Percentiles rank a stretch among this genome's conserved stretches.
Conservation (phyloP, 2,888 invertebrate genomes). For the Bimastos eiseni region DNA sequence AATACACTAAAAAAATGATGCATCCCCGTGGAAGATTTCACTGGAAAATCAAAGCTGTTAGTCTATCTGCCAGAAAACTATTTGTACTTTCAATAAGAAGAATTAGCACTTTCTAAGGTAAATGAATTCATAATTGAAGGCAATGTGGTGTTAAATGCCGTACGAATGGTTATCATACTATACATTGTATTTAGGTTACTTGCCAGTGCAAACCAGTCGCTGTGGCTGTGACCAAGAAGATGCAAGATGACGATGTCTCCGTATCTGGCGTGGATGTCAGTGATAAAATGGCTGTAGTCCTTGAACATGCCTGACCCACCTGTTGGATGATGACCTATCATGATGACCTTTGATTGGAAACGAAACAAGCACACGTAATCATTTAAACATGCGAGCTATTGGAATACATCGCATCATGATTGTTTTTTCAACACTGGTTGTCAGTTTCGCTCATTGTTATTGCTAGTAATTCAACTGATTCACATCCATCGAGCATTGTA, state of each 20-base stretch:
- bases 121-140: no score
- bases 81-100: no score
- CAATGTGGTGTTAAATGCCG: no score
- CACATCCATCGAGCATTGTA: no score
- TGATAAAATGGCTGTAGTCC: constrained; percentile 28
- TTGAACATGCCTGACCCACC: neutral
- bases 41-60: no score
- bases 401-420: no score
- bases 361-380: neutral
- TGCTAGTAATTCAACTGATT: no score
- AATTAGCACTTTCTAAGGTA: no score
- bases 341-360: constrained; percentile 27
- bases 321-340: constrained; percentile 31
- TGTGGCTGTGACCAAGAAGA: constrained; percentile 34
- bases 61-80: no score
- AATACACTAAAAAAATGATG: no score
- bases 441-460: neutral
- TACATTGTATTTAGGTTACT: neutral
- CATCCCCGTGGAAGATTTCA: no score
- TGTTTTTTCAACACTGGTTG: no score
- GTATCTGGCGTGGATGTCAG: constrained; percentile 15
- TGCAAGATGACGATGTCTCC: constrained; percentile 32
- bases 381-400: neutral
- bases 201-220: constrained; percentile 27
- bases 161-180: neutral